These are phyloP conservation scores for Pteropus alecto DNA, from an alignment of 2,113 vertebrate species.

Conservation along the genomic window DNA sequence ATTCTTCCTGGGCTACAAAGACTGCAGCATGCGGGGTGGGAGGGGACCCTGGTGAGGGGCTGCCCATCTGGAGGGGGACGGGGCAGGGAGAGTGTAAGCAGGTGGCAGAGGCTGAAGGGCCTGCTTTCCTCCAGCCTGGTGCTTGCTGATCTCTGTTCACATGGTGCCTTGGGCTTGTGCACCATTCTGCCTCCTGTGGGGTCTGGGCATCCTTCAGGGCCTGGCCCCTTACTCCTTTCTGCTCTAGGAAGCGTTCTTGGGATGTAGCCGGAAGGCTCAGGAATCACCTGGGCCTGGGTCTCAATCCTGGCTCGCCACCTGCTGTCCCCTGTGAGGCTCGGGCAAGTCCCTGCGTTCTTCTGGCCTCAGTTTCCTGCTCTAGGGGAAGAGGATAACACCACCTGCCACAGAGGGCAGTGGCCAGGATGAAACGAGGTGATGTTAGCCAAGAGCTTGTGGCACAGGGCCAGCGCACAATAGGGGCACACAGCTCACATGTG, in stretches of 20 bases:
- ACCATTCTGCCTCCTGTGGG: background rate
- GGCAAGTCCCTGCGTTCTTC: background rate
- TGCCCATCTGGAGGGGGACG: constrained; percentile 71
- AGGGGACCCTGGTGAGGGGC: constrained; percentile 59
- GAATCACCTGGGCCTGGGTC: background rate
- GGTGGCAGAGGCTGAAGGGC: background rate
- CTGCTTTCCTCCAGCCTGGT: background rate
- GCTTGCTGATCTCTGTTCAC: background rate
- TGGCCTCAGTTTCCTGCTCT: background rate
- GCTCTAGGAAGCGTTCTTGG: background rate
- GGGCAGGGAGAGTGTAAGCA: background rate
- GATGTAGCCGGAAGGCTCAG: background rate
- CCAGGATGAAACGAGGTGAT: background rate
- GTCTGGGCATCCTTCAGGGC: background rate
- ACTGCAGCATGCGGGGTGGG: background rate
- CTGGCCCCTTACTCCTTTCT: background rate
- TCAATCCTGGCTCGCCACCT: background rate
- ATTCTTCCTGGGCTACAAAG: constrained; percentile 80
- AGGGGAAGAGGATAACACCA: background rate
- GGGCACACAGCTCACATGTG: background rate
- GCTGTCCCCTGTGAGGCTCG: background rate
- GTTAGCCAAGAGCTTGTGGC: background rate
- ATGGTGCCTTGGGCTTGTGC: rapidly evolving
- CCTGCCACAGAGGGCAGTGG: background rate
- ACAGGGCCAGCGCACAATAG: background rate